Conservation (phyloP, 2,797 vertebrate species). For the Paramormyrops hopkinsi region DNA sequence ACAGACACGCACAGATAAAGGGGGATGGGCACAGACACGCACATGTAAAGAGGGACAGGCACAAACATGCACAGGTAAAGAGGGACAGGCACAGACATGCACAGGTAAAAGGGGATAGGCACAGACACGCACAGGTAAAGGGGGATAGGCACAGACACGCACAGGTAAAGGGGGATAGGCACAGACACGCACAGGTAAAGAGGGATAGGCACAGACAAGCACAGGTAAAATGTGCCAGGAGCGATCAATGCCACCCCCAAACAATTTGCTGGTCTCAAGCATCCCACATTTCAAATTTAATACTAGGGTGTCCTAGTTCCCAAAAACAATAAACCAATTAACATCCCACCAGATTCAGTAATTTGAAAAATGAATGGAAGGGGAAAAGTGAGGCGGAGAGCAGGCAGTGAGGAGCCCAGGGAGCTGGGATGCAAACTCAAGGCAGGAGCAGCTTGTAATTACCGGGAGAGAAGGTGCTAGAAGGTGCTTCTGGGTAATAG, state of each 20-base stretch:
- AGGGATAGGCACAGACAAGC: not conserved
- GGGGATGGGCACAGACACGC: not conserved
- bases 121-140: not conserved
- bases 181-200: not conserved
- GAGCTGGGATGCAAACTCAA: conserved; percentile 20
- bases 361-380: not conserved
- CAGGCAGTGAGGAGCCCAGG: not conserved
- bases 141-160: conserved; percentile 16
- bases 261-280: not conserved
- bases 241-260: not conserved
- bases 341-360: conserved; percentile 9
- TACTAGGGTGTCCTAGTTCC: not conserved
- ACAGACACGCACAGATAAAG: not conserved
- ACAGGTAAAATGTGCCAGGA: not conserved
- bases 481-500: conserved; percentile 31
- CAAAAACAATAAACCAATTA: not conserved
- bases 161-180: not conserved
- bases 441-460: conserved; percentile 33
- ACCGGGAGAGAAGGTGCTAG: conserved; percentile 18
- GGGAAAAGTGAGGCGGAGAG: not conserved
- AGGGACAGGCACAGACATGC: not conserved
- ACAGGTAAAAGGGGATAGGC: not conserved
- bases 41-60: not conserved
- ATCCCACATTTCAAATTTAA: not conserved
- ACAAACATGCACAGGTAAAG: not conserved